Conservation (phyloP, 2,888 invertebrate genomes). For the Norana najaformis region DNA sequence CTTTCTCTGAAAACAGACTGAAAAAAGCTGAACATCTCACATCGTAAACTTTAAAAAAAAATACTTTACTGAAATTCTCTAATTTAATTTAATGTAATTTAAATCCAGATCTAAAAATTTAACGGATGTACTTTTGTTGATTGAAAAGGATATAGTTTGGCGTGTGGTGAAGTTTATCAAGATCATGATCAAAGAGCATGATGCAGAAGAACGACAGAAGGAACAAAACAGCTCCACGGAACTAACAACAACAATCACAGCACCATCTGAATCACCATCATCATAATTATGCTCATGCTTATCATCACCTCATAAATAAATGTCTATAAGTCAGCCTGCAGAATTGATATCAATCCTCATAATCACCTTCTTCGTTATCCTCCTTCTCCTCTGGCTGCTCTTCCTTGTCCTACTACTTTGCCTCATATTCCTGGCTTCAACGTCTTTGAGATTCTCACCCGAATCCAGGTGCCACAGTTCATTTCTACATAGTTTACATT, state of each 20-base stretch:
- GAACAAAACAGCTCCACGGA: conserved; percentile 63
- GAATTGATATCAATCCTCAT: neutral
- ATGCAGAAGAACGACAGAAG: conserved; percentile 64
- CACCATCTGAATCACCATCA: neutral
- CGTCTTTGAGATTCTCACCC: neutral
- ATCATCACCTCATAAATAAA: neutral
- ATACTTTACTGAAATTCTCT: neutral
- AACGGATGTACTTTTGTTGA: neutral
- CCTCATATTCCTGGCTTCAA: neutral
- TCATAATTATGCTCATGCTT: neutral
- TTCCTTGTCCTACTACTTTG: neutral
- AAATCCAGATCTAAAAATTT: neutral
- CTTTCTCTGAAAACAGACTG: neutral
- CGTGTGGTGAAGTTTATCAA: conserved; percentile 49
- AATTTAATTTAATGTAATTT: neutral
- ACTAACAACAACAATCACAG: conserved; percentile 31
- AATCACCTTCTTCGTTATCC: neutral
- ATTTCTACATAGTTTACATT: neutral
- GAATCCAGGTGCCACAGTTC: neutral
- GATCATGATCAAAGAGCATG: conserved; percentile 66
- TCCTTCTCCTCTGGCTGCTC: neutral
- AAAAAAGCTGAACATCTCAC: neutral
- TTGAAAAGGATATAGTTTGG: conserved; percentile 61
- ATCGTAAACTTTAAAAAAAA: neutral
- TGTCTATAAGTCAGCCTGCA: neutral